Base-by-base conservation (phyloP, 2,888 invertebrate species). In the Orchestes rusci region DNA sequence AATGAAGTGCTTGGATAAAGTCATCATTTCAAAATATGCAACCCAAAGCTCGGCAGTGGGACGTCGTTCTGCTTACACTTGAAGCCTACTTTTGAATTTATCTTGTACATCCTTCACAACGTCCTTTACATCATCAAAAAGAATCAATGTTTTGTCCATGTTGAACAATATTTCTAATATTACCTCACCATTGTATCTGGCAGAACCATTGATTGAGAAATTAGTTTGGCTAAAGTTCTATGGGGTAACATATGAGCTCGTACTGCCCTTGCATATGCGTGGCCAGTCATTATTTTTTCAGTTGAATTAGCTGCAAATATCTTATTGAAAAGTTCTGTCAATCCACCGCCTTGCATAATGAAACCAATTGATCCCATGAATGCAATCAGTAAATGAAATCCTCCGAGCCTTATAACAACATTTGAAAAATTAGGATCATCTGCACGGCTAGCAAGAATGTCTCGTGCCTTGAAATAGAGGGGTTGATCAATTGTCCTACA, bases 241-340 rank as follows among this genome's bases (percentile, higher is more conserved):
- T 30, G 30, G 7, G 30, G 10, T 13, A 30, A 30, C 30, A 30
- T 30, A 30, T 30, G 30, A 30, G 30, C 23, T 23, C 23, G 23
- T 23, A 23, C 23, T 7, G 23, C 23, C 23, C 23, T 23, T 23
- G 23, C 23, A 5, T 30, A 30, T 5, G 30, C 30, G 30, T 30
- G 30, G 30, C 30, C 30, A 12, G 30, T 30, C 30, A 30, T 30
- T 8, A 30, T 30, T 30, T 30, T 5, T 30, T 30, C 30, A 30
- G 30, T 30, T 30, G 30, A 30, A 13, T 30, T 30, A 10, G 30
- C 7, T 30, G 30, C 30, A 5, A 30, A 30, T 30, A 30, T 30
- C 12, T 8, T 30, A 30, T 30, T 30, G 30, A 30, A 30, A 30
- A 30, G 30, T 30, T 30, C 30, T 10, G 30, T 30, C 30, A 30